Conservation (phyloP, 2,113 vertebrate species). For the Amphiprion percula region DNA sequence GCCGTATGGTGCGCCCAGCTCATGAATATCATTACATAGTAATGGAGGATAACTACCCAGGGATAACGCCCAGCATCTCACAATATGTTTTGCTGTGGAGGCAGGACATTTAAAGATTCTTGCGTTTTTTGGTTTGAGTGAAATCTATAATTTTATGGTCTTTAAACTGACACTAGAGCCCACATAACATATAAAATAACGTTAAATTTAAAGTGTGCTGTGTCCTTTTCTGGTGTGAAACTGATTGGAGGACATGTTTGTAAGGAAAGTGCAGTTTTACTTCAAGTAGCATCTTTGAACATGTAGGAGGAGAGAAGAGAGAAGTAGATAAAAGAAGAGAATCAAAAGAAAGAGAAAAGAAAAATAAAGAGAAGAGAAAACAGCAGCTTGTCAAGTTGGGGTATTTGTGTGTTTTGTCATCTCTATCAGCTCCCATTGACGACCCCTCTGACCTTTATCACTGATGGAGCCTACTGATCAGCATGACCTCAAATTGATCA, state of each 20-base stretch:
- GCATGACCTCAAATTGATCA: constrained; percentile 52
- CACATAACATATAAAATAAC: no score
- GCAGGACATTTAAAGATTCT: constrained; percentile 3
- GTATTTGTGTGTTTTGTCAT: constrained; percentile 17
- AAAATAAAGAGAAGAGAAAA: neutral
- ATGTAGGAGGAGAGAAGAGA: neutral
- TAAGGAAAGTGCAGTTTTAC: neutral
- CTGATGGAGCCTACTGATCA: constrained; percentile 40
- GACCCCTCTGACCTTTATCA: constrained; percentile 48
- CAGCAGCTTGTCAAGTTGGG: neutral
- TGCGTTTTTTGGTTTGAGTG: constrained; percentile 2
- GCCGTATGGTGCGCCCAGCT: constrained; percentile 70
- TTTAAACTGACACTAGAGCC: neutral
- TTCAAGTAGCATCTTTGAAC: neutral
- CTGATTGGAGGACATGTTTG: neutral
- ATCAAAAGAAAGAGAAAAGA: neutral
- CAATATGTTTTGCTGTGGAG: constrained; percentile 46
- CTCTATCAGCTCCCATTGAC: constrained; percentile 30
- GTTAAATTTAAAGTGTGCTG: no score
- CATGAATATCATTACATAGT: constrained; percentile 83
- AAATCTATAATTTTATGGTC: neutral
- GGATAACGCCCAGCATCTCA: constrained; percentile 54
- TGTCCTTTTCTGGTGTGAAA: neutral
- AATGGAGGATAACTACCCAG: constrained; percentile 68
- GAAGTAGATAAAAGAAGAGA: neutral